Evolutionary conservation across 1,140 invertebrate species (phyloP).

Genomic region (Drosophila chauvacae): DNA sequence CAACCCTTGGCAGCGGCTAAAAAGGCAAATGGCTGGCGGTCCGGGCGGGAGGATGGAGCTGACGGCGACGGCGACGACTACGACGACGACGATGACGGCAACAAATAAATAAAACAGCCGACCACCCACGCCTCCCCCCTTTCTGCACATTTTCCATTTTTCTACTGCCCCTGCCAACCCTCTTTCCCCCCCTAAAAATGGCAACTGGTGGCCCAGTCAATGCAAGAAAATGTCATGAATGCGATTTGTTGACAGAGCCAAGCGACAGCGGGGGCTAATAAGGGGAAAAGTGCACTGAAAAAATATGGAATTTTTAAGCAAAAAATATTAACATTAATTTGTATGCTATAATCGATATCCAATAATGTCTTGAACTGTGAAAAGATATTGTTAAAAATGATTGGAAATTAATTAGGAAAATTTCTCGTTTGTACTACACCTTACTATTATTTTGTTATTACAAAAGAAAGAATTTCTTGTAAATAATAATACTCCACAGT

Average conservation of each 20-base stretch:
- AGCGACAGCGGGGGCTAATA: not conserved
- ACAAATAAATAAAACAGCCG: conserved; percentile 63
- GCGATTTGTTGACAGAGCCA: conserved; percentile 63
- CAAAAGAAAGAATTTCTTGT: too few relatives aligned
- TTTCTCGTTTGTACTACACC: not conserved
- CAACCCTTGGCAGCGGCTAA: conserved; percentile 58
- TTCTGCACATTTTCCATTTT: conserved; percentile 6
- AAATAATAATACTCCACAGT: too few relatives aligned
- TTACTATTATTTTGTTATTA: not conserved
- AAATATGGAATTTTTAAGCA: too few relatives aligned
- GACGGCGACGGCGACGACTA: conserved; percentile 8
- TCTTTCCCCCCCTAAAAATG: not conserved
- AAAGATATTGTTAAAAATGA: not conserved
- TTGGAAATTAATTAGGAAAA: too few relatives aligned
- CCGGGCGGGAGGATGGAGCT: not conserved
- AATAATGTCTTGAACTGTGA: not conserved
- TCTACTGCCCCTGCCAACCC: not conserved
- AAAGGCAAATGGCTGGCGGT: conserved; percentile 66
- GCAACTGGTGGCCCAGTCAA: conserved; percentile 65
- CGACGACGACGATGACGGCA: conserved; percentile 26
- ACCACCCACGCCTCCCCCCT: not conserved
- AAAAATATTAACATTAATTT: not conserved
- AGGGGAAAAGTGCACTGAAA: not conserved
- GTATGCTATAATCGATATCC: fast-evolving
- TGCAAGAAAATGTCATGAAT: conserved; percentile 82